Evolutionary conservation across 1,140 invertebrate species (phyloP), one percentile per base, ranked within the genome.

Genomic region (Ptiloglossa arizonensis): DNA sequence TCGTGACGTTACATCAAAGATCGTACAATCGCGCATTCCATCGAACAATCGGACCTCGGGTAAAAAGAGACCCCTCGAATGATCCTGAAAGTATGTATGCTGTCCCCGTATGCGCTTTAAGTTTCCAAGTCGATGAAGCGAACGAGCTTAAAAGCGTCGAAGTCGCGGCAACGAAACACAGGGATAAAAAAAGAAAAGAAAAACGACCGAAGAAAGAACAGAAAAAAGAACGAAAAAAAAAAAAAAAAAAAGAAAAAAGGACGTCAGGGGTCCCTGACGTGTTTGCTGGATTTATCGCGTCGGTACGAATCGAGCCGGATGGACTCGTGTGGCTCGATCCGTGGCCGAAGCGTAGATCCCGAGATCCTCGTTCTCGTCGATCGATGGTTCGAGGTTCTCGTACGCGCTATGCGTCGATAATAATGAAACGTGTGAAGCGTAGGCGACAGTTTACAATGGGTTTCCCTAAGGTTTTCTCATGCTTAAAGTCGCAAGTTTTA

Each of bases 381-480:
- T 75, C 50, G 63, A 59, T 59, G 64, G 41, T 66, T 68, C 73
- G 73, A 75, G 73, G 73, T 24, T 75, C 52, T 67, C 59, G n/a
- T 22, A 17, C 46, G 64, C 50, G 71, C 17, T n/a, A n/a, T n/a
- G n/a, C n/a, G n/a, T n/a, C n/a, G n/a, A n/a, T 22, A 38, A 62
- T 60, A 74, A 68, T 84, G 68, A 59, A 27, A 80, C 63, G 64
- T 69, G 79, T 73, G 57, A 84, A 84, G 68, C 67, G 63, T 76
- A 60, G 54, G 56, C 56, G 78, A 83, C 32, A 73, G 63, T 75
- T 70, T 80, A 74, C 73, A 85, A 85, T 85, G 83, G 60, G 64
- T 85, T 85, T 85, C 82, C 83, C 83, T 85, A 79, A 77, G 83
- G 75, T 89, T 90, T 91, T 90, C 86, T 90, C 89, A 90, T 91